Base-by-base conservation (phyloP, 2,888 invertebrate genomes). In the Habroteleia sp. region DNA sequence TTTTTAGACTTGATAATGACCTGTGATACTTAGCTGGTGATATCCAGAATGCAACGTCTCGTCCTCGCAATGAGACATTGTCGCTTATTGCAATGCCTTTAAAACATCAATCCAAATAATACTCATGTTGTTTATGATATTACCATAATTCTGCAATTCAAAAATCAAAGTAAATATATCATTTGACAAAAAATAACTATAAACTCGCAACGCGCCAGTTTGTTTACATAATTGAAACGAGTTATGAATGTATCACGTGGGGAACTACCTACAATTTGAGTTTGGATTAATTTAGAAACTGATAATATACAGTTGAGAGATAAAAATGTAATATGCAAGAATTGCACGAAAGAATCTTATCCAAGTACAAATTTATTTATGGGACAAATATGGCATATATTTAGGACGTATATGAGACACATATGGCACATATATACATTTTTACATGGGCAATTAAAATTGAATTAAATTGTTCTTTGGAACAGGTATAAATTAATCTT, bases 21-120 rank as follows among this genome's bases (percentile, higher is more conserved):
- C 91, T 87, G 92, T 93, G 76, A 93, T 91, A 87, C 91, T 92
- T 77, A 93, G 90, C 88, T 93, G 93, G 88, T 93, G 91, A 88
- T 91, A 92, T 81, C 92, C 92, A 80, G 89, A 82, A 60, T 88
- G 88, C 80, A 86, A 83, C 69, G 85, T 86, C 68, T 89, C 89
- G 72, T 84, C 84, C 79, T 87, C 86, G 77, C 85, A 85, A 81
- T 86, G 87, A 80, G 87, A 87, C 88, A 88, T 87, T 81, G 79
- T 87, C 82, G 58, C 44, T 72, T 71, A 56, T 68, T 63, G 50
- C 52, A 68, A 68, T 63, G 63, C 52, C 58, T 50, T 66, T 5
- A 4, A 42, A 58, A 33, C 3, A 16, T 31, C 23, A 37, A 14
- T 52, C 48, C 29, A 50, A 48, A 50, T 29, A 58, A 17, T 29